Percentiles rank a stretch among this genome's conserved stretches.
Evolutionary conservation across 2,797 vertebrate species (phyloP).

Genomic region (Megaceryle alcyon): DNA sequence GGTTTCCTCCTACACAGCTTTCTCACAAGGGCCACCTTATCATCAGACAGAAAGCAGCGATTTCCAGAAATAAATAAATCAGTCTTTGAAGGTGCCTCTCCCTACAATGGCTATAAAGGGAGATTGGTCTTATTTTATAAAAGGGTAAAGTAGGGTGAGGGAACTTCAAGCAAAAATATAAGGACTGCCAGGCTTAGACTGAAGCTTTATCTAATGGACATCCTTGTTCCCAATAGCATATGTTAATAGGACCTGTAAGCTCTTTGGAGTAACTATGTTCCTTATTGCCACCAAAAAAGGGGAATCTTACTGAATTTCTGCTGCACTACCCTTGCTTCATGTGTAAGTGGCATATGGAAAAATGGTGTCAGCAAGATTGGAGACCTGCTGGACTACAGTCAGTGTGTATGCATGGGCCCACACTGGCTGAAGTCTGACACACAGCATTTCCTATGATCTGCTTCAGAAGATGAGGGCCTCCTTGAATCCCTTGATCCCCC

Average conservation of each 20-base stretch:
- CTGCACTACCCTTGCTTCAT: background rate
- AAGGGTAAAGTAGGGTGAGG: background rate
- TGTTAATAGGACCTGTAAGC: background rate
- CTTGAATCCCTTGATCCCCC: background rate
- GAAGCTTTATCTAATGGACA: background rate
- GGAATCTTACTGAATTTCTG: background rate
- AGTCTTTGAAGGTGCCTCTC: background rate
- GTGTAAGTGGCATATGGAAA: background rate
- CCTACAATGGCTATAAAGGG: background rate
- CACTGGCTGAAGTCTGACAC: background rate
- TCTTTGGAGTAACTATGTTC: background rate
- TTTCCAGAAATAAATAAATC: background rate
- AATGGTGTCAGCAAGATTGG: background rate
- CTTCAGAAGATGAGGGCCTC: background rate
- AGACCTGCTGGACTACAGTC: background rate
- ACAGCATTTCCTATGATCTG: background rate
- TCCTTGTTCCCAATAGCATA: background rate
- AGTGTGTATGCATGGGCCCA: too few relatives aligned
- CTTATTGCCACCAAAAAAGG: background rate
- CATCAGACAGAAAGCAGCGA: background rate
- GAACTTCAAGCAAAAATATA: background rate
- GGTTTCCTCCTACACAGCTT: background rate
- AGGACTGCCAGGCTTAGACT: background rate
- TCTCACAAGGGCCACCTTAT: background rate
- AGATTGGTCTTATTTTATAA: background rate